Percentiles rank a stretch among this genome's conserved stretches.
Conservation (phyloP, 2,797 vertebrate species). For the Brachyalestes nurse region DNA sequence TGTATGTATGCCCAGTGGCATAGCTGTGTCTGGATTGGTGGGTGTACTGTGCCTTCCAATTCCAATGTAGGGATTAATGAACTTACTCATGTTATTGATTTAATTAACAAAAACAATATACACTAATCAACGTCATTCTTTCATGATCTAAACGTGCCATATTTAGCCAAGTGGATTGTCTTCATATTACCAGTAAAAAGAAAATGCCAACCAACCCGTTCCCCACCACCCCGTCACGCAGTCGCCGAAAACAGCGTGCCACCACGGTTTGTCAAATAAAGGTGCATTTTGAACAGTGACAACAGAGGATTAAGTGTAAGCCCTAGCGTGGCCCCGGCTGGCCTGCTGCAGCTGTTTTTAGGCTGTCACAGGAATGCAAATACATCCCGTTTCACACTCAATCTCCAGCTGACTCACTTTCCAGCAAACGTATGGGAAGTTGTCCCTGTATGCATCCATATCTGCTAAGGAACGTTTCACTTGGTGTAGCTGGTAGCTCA, state of each 20-base stretch:
- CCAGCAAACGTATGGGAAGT: constrained; percentile 3
- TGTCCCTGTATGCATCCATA: constrained; percentile 12
- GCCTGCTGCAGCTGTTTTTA: constrained; percentile 26
- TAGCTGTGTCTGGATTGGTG: no score
- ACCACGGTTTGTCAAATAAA: constrained; percentile 55
- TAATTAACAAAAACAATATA: neutral
- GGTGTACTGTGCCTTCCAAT: no score
- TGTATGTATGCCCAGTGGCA: no score
- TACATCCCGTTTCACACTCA: neutral
- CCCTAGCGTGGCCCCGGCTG: constrained; percentile 31
- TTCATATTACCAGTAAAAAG: constrained; percentile 9
- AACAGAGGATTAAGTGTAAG: constrained; percentile 56
- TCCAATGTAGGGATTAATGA: no score
- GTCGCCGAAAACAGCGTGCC: constrained; percentile 14
- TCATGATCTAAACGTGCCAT: neutral
- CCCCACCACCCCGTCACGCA: constrained; percentile 49
- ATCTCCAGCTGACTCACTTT: constrained; percentile 5
- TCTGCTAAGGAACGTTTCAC: constrained; percentile 37
- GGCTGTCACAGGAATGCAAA: constrained; percentile 1
- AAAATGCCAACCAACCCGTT: constrained; percentile 60
- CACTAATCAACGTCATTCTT: neutral
- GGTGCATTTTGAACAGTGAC: constrained; percentile 38
- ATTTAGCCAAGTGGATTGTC: neutral
- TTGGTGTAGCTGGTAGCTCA: constrained; percentile 22
- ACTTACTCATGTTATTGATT: neutral